phyloP scores from a whole-genome alignment of 23 tunicate species.

The Clavelina lepadiformis region DNA sequence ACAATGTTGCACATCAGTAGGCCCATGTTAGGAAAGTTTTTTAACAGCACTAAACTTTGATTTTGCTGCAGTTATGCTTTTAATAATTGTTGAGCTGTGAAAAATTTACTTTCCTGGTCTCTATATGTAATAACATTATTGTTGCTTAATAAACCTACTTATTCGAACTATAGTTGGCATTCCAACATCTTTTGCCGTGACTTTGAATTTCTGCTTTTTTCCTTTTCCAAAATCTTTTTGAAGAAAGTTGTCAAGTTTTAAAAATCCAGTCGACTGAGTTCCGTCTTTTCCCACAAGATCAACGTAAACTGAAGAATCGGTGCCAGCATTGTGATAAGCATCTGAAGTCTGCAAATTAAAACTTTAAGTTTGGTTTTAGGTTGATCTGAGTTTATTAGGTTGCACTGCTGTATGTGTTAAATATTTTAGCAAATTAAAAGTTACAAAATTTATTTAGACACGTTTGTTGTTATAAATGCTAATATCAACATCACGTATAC shows the following conservation, averaged over 20 bases:
- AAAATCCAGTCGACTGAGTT: conserved; percentile 13
- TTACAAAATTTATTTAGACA: too few species aligned
- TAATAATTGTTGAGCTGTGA: too few species aligned
- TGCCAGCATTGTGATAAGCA: conserved; percentile 28
- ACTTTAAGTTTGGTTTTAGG: background rate
- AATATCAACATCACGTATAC: too few species aligned
- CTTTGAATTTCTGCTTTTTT: conserved; percentile 10
- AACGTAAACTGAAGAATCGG: conserved; percentile 13
- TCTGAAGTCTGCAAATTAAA: conserved; percentile 22
- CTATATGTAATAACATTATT: too few species aligned
- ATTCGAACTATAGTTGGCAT: conserved; percentile 21
- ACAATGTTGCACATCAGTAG: too few species aligned
- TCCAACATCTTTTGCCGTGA: conserved; percentile 29
- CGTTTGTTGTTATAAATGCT: too few species aligned
- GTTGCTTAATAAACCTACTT: background rate
- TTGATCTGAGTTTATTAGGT: background rate
- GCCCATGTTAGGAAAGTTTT: too few species aligned
- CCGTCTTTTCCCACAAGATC: conserved; percentile 37
- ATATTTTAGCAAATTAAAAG: too few species aligned
- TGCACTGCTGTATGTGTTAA: too few species aligned
- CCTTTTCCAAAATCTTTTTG: conserved; percentile 15
- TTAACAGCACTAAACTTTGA: too few species aligned
- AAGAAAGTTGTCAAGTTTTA: conserved; percentile 9
- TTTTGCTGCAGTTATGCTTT: too few species aligned
- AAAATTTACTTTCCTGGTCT: too few species aligned